These are phyloP conservation scores for Mimachlamys varia DNA, from an alignment of 2,888 invertebrate genomes.

Conservation along the genomic window DNA sequence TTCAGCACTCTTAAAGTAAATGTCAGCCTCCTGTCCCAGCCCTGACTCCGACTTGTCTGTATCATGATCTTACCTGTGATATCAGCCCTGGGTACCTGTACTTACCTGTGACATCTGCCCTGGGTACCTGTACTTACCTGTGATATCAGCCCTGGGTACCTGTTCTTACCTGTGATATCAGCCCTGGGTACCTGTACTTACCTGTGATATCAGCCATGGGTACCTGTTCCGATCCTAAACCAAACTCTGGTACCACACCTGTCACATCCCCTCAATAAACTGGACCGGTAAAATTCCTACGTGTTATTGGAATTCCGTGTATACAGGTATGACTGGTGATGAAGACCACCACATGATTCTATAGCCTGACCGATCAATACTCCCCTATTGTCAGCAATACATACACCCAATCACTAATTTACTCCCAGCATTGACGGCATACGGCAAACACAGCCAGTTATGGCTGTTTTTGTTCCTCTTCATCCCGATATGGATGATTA, in stretches of 20 bases:
- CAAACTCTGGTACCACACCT: neutral
- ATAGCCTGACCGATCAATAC: neutral
- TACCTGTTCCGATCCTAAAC: neutral
- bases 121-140: neutral
- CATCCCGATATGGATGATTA: neutral
- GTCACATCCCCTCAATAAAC: neutral
- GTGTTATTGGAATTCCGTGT: neutral
- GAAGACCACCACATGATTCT: neutral
- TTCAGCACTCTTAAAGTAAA: no score
- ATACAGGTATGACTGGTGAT: neutral
- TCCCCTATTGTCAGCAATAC: neutral
- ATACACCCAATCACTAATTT: slow-evolving; percentile 15
- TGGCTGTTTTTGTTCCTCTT: neutral
- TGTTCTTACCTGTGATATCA: neutral
- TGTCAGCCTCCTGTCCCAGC: neutral
- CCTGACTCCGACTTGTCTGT: neutral
- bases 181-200: no score
- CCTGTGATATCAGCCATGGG: neutral
- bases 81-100: neutral
- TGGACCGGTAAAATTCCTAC: neutral
- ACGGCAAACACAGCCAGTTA: neutral
- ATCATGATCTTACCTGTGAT: neutral
- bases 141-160: neutral
- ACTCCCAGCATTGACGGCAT: neutral
- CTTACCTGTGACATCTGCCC: neutral